These are phyloP conservation scores for Clivina fossor DNA, from an alignment of 2,888 invertebrate species.

Conservation along the genomic window DNA sequence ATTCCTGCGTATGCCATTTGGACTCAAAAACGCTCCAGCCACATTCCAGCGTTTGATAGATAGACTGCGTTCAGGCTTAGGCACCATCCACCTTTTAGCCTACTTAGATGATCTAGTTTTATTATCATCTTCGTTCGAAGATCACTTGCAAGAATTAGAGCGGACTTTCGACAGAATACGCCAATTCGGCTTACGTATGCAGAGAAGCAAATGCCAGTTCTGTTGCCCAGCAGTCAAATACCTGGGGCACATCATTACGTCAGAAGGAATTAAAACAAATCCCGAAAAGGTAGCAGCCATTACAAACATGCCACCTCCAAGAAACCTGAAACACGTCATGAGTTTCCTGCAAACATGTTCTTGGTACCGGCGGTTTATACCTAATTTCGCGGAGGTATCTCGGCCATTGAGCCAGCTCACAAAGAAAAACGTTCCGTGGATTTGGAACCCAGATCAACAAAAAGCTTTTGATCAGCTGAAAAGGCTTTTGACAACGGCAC, in stretches of 20 bases:
- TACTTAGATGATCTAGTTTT: slow-evolving; percentile 9
- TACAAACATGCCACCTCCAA: background rate
- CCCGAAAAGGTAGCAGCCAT: background rate
- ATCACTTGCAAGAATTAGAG: background rate
- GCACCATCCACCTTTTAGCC: background rate
- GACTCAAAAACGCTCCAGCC: background rate
- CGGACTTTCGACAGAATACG: background rate
- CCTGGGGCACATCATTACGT: slow-evolving; percentile 3
- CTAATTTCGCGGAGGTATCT: background rate
- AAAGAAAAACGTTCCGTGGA: background rate
- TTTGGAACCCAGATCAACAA: background rate
- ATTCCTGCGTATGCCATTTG: slow-evolving; percentile 5
- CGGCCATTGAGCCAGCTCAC: background rate
- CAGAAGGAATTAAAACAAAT: background rate
- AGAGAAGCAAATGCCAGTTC: slow-evolving; percentile 2
- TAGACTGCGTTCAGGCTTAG: background rate
- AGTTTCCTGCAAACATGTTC: slow-evolving; percentile 4
- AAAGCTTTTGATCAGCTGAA: background rate
- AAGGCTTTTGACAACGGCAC: slow-evolving; percentile 8
- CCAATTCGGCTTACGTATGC: background rate
- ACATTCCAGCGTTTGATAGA: slow-evolving; percentile 14
- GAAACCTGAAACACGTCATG: background rate
- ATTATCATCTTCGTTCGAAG: background rate
- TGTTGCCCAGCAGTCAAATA: background rate
- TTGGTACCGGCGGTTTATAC: background rate